These are phyloP conservation scores for Heterodera schachtii DNA, from an alignment of 1,140 invertebrate species.

Conservation along the genomic window DNA sequence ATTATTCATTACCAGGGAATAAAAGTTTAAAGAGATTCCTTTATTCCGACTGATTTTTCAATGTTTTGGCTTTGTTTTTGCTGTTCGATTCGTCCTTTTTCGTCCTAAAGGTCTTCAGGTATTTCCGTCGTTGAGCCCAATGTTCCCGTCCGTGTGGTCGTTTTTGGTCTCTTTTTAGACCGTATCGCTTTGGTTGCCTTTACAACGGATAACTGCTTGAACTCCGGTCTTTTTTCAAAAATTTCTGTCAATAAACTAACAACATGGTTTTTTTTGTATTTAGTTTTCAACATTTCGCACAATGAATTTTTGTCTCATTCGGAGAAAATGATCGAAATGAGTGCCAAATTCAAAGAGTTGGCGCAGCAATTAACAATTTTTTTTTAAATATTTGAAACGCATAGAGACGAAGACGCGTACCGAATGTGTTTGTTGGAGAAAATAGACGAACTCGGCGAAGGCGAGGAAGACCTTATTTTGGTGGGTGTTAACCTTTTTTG, in stretches of 20 bases:
- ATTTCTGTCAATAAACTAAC: constrained; percentile 31
- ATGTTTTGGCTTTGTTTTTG: not conserved
- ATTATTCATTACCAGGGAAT: too few species aligned
- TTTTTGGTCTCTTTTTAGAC: constrained; percentile 61
- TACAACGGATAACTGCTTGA: constrained; percentile 52
- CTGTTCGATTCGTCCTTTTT: constrained; percentile 23
- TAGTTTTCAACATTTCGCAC: constrained; percentile 52
- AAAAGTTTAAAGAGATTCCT: constrained; percentile 10
- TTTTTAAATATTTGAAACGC: constrained; percentile 24
- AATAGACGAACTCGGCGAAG: constrained; percentile 41
- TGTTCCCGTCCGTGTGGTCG: constrained; percentile 48
- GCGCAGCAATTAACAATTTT: too few species aligned
- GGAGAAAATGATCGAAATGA: constrained; percentile 54
- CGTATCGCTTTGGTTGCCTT: constrained; percentile 54
- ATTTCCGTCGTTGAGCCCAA: constrained; percentile 59
- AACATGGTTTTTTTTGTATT: constrained; percentile 28
- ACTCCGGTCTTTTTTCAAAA: constrained; percentile 11
- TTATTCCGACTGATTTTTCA: not conserved
- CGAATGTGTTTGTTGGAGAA: constrained; percentile 57
- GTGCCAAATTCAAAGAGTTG: constrained; percentile 45
- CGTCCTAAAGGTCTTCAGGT: constrained; percentile 46
- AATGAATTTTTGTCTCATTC: constrained; percentile 58
- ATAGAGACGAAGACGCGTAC: constrained; percentile 51
- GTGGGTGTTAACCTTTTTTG: constrained; percentile 8
- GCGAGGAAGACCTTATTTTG: constrained; percentile 58